Percentiles rank a stretch among this genome's conserved stretches.
These are phyloP conservation scores for Pseudopodoces humilis DNA, from an alignment of 2,113 vertebrate genomes.

Conservation along the genomic window DNA sequence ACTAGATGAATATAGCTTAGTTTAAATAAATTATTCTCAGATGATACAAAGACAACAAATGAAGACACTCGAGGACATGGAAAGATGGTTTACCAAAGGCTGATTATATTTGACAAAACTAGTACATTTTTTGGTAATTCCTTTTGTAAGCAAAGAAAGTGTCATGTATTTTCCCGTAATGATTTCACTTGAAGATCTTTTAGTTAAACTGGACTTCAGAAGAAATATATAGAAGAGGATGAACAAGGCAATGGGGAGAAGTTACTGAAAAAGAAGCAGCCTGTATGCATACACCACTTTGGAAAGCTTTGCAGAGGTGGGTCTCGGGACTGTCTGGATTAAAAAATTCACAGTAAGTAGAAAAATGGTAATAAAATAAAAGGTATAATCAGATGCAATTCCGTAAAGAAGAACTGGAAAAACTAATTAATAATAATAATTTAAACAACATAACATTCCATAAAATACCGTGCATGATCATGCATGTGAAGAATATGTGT, in stretches of 20 bases:
- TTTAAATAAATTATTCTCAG: conserved; percentile 21
- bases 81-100: neutral
- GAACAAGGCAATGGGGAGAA: neutral
- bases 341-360: neutral
- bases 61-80: neutral
- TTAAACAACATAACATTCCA: neutral
- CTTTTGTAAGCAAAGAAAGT: neutral
- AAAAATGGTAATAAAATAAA: neutral
- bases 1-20: neutral
- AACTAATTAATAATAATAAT: neutral
- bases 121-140: neutral
- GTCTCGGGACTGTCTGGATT: neutral
- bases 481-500: neutral
- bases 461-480: neutral
- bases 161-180: neutral
- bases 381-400: neutral
- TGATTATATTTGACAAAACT: neutral
- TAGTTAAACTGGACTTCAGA: neutral
- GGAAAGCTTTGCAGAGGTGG: neutral
- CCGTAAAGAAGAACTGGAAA: neutral
- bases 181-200: neutral
- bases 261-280: neutral
- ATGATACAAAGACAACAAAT: conserved; percentile 14
- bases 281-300: neutral
- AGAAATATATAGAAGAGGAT: neutral